Evolutionary conservation across 2,888 invertebrate species (phyloP).

Genomic region (Maniola hyperantus): DNA sequence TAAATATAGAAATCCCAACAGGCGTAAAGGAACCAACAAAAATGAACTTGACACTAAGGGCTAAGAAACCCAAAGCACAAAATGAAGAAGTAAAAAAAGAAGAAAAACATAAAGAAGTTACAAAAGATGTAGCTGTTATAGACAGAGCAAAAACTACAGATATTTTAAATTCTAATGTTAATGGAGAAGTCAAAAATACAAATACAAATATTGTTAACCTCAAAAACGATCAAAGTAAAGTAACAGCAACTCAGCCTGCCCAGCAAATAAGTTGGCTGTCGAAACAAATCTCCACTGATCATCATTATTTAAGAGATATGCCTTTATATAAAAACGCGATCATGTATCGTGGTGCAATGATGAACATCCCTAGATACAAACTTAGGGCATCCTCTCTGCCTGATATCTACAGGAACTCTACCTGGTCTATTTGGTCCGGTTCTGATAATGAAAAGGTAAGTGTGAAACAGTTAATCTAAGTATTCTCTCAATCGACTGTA

Average conservation of each 20-base stretch:
- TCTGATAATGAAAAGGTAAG: constrained; percentile 86
- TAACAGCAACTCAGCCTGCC: constrained; percentile 30
- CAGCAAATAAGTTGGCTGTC: constrained; percentile 54
- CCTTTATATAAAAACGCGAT: constrained; percentile 90
- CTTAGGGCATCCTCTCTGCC: constrained; percentile 94
- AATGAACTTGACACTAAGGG: constrained; percentile 43
- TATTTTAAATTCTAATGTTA: not conserved
- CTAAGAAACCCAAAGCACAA: constrained; percentile 43
- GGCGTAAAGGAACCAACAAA: constrained; percentile 42
- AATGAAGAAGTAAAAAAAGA: constrained; percentile 26
- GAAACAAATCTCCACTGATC: constrained; percentile 82
- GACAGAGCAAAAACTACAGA: constrained; percentile 18
- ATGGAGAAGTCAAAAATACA: constrained; percentile 5
- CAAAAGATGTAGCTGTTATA: constrained; percentile 20
- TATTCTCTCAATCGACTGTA: too few relatives aligned
- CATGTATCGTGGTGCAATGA: constrained; percentile 92
- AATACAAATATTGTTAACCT: constrained; percentile 6
- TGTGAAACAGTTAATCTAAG: too few relatives aligned
- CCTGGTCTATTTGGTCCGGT: constrained; percentile 85
- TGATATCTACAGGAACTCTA: constrained; percentile 92
- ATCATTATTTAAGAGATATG: constrained; percentile 87
- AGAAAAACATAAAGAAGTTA: constrained; percentile 15
- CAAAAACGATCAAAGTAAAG: constrained; percentile 33
- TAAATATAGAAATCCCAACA: constrained; percentile 57
- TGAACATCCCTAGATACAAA: constrained; percentile 90